Conservation (phyloP, 2,113 vertebrate genomes). For the Nibea coibor region DNA sequence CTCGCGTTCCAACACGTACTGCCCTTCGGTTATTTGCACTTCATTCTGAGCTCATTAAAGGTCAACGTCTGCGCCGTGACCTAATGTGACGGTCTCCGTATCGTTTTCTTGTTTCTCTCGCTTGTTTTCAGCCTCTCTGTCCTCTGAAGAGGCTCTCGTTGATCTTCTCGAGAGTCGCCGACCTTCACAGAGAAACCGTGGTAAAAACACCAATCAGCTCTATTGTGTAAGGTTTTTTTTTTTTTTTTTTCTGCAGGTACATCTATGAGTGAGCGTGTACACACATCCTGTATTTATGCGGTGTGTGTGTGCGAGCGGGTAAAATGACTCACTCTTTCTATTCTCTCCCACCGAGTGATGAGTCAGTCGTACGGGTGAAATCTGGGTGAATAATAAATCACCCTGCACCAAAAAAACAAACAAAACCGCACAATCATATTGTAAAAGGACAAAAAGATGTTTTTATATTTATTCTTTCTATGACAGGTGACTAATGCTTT, state of each 20-base stretch:
- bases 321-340: conserved; percentile 70
- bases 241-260: conserved; percentile 1
- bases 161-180: conserved; percentile 6
- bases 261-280: conserved; percentile 27
- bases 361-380: conserved; percentile 66
- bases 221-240: conserved; percentile 9
- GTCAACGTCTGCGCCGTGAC: neutral
- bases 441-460: neutral
- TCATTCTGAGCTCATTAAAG: neutral
- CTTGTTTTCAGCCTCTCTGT: neutral
- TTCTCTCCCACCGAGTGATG: conserved; percentile 73
- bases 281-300: conserved; percentile 40
- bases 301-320: conserved; percentile 37
- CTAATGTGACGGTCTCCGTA: neutral
- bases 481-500: neutral
- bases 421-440: neutral
- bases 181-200: conserved; percentile 24
- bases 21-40: neutral
- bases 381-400: conserved; percentile 48
- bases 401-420: conserved; percentile 5
- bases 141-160: conserved; percentile 11
- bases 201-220: conserved; percentile 30
- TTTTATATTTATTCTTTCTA: neutral
- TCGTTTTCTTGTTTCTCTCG: neutral
- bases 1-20: neutral